Evolutionary conservation across 2,113 vertebrate genomes (phyloP), one percentile per base, ranked within the genome.

Genomic region (Gymnogyps californianus): DNA sequence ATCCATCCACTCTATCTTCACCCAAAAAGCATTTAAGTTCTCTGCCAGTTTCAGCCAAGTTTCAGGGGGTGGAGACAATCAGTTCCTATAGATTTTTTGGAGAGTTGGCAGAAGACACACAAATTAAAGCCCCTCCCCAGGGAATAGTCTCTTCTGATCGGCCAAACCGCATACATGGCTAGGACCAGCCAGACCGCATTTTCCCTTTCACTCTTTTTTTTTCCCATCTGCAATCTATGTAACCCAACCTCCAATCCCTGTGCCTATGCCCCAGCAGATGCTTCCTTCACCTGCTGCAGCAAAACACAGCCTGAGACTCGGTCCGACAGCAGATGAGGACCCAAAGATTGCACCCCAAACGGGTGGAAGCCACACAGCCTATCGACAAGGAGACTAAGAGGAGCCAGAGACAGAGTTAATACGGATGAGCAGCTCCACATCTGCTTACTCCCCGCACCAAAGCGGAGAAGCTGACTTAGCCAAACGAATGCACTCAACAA

Each of bases 141-240:
- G 29, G 65, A 91, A 29, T 6, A 61, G 31, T 2, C 40, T 62
- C 46, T n/a, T 44, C 31, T 0, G 0, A 38, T 28, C 19, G 0
- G 36, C 59, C 59, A 46, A 77, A 32, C 38, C 2, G 1, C 61
- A 51, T 2, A 13, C 1, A 0, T 1, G 17, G 36, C 40, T 44
- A 17, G 7, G 57, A 40, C 31, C 55, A 65, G 44, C 31, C 59
- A n/a, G 47, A 9, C 15, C 1, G 2, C 13, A 0, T 19, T 65
- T 19, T 44, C 82, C 77, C 25, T 62, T 13, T 19, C 26, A 9
- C 42, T 3, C 7, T 9, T 36, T 24, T 16, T 9, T 31, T 54
- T 54, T 9, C 55, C n/a, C 7, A 15, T 2, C 47, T 70, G 32
- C 49, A 54, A 16, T 10, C 51, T 0, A 1, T 0, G 7, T 0